phyloP scores from a whole-genome alignment of 2,113 vertebrate genomes.

The Murina feae region DNA sequence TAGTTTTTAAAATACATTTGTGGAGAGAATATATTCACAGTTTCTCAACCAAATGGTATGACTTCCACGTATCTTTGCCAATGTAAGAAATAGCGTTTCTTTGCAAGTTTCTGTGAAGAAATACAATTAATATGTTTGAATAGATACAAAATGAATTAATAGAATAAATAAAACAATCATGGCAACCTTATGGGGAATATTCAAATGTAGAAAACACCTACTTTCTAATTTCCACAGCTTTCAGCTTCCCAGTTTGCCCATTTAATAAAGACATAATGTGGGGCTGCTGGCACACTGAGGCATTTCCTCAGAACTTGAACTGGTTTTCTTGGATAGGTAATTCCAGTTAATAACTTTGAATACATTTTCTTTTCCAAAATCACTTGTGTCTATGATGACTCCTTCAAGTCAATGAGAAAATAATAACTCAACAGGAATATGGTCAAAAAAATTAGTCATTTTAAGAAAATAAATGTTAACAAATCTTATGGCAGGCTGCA shows the following conservation, averaged over 20 bases:
- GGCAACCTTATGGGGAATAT: background rate
- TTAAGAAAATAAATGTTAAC: background rate
- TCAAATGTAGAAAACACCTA: background rate
- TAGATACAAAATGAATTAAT: background rate
- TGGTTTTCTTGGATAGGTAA: background rate
- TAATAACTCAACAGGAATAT: background rate
- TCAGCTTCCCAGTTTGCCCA: background rate
- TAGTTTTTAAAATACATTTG: background rate
- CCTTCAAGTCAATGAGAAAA: background rate
- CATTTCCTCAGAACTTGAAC: background rate
- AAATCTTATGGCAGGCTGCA: background rate
- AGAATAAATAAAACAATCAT: background rate
- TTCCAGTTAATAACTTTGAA: background rate
- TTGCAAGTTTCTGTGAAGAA: conserved; percentile 73
- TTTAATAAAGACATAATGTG: background rate
- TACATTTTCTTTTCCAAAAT: background rate
- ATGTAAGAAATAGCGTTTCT: conserved; percentile 68
- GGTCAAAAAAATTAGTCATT: background rate
- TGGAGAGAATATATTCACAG: conserved; percentile 67
- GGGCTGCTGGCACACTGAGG: background rate
- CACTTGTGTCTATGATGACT: background rate
- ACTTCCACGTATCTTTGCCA: conserved; percentile 40
- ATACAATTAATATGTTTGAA: background rate
- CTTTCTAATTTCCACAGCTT: background rate
- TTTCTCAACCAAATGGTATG: conserved; percentile 70